Conservation (phyloP, 2,797 vertebrate genomes). For the Gymnoscopelus braueri region DNA sequence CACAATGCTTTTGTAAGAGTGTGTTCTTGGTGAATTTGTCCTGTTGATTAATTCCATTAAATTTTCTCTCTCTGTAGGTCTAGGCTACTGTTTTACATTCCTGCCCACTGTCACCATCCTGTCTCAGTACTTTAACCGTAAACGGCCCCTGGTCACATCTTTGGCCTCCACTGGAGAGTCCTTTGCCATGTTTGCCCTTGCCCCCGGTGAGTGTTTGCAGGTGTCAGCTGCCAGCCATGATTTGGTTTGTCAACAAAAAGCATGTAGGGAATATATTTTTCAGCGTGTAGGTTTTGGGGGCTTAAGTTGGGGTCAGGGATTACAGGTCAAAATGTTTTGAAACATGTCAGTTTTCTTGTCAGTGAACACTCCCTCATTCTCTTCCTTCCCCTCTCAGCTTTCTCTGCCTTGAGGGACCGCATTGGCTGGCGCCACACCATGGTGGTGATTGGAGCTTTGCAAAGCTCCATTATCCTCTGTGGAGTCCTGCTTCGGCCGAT, state of each 20-base stretch:
- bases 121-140: constrained; percentile 92
- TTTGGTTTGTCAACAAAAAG: too few relatives aligned
- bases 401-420: constrained; percentile 86
- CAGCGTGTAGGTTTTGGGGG: too few relatives aligned
- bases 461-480: constrained; percentile 86
- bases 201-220: constrained; percentile 84
- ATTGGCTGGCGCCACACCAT: constrained; percentile 92
- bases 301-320: too few relatives aligned
- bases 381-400: constrained; percentile 76
- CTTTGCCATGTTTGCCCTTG: constrained; percentile 91
- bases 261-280: too few relatives aligned
- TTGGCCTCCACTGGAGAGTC: constrained; percentile 96
- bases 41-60: background rate
- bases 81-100: constrained; percentile 94
- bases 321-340: too few relatives aligned
- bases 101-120: constrained; percentile 95
- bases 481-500: constrained; percentile 90
- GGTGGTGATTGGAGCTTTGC: constrained; percentile 87
- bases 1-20: constrained; percentile 18
- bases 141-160: constrained; percentile 90
- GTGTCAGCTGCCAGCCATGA: too few relatives aligned
- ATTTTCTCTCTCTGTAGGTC: constrained; percentile 78
- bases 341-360: too few relatives aligned
- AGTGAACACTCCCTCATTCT: background rate
- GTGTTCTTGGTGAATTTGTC: constrained; percentile 20